Evolutionary conservation across 2,797 vertebrate genomes (phyloP).

Genomic region (Enteromius argenteus): DNA sequence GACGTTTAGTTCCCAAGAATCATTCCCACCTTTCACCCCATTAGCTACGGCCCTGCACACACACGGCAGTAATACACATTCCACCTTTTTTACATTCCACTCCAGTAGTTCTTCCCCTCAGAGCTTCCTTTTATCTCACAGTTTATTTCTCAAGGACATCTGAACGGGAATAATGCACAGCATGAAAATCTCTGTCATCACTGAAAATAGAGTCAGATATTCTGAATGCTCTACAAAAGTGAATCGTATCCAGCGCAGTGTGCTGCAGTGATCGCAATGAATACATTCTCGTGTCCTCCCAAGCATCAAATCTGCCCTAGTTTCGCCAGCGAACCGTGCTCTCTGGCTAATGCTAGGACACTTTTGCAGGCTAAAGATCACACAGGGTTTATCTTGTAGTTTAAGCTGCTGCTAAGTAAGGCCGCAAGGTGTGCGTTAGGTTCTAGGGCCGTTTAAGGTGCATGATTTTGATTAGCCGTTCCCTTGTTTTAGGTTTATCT

Average conservation of each 20-base stretch:
- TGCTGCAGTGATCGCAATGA: constrained; percentile 52
- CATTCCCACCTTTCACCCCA: constrained; percentile 36
- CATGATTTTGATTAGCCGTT: constrained; percentile 19
- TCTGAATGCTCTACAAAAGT: constrained; percentile 55
- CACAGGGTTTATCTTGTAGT: constrained; percentile 36
- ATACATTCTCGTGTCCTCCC: constrained; percentile 59
- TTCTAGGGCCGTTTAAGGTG: constrained; percentile 6
- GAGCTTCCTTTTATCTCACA: constrained; percentile 32
- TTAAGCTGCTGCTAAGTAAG: constrained; percentile 26
- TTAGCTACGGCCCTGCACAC: background rate
- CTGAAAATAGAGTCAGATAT: constrained; percentile 56
- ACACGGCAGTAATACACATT: constrained; percentile 22
- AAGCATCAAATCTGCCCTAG: constrained; percentile 59
- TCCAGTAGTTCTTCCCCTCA: constrained; percentile 25
- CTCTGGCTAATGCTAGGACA: constrained; percentile 40
- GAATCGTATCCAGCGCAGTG: constrained; percentile 56
- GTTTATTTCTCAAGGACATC: constrained; percentile 50
- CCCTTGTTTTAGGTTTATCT: constrained; percentile 27
- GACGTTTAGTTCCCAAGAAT: background rate
- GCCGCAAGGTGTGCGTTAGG: background rate
- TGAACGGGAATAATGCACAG: constrained; percentile 43
- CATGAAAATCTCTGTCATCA: constrained; percentile 54
- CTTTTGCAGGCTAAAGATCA: constrained; percentile 47
- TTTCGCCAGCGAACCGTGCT: constrained; percentile 38
- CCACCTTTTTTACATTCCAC: constrained; percentile 39